These are phyloP conservation scores for Micropterix aruncella DNA, from an alignment of 2,888 invertebrate genomes.

Conservation along the genomic window DNA sequence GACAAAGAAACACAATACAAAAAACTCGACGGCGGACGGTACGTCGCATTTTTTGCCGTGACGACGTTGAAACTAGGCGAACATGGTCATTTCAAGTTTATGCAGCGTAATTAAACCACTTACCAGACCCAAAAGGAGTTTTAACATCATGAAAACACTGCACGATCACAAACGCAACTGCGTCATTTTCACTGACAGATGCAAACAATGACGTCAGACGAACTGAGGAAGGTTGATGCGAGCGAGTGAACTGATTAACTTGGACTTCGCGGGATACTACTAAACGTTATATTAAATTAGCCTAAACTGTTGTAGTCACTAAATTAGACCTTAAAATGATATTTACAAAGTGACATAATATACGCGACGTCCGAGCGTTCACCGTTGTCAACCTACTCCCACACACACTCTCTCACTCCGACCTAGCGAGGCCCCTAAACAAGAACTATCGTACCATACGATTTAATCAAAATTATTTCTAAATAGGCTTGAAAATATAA, in stretches of 20 bases:
- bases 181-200: conserved; percentile 44
- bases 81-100: no score
- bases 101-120: conserved; percentile 2
- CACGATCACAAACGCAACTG: conserved; percentile 39
- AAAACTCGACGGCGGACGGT: background rate
- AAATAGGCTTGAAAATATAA: no score
- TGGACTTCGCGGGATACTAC: conserved; percentile 13
- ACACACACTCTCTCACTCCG: background rate
- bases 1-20: conserved; percentile 8
- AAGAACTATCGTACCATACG: no score
- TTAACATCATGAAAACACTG: conserved; percentile 38
- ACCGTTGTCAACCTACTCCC: conserved; percentile 10
- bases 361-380: conserved; percentile 6
- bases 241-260: conserved; percentile 9
- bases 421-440: background rate
- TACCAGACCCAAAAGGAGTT: conserved; percentile 13
- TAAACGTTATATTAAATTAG: conserved; percentile 25
- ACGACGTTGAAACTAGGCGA: no score
- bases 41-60: no score
- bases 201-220: conserved; percentile 45
- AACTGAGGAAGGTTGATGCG: conserved; percentile 20
- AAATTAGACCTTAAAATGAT: background rate
- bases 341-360: conserved; percentile 4
- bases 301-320: conserved; percentile 16
- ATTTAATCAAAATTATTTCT: no score